A percentile compares a stretch with the other conserved stretches of the same genome.
Evolutionary conservation across 2,113 vertebrate genomes (phyloP).

Genomic region (Atherinomorus stipes): DNA sequence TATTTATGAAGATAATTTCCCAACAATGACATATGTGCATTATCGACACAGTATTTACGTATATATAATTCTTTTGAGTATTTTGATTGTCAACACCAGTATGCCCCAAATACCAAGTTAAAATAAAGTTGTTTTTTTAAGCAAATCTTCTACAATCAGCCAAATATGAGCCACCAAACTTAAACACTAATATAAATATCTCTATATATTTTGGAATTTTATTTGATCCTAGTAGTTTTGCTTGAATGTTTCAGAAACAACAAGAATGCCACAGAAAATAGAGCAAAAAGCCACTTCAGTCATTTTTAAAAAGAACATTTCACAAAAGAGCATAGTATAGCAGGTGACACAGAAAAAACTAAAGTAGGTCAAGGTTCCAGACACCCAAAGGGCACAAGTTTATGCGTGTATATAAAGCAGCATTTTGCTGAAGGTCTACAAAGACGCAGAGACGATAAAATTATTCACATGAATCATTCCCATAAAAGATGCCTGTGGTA

Average conservation of each 20-base stretch:
- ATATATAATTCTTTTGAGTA: no score
- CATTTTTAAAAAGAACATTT: conserved; percentile 24
- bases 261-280: background rate
- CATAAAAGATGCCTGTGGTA: conserved; percentile 60
- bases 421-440: conserved; percentile 19
- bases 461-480: conserved; percentile 69
- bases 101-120: no score
- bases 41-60: no score
- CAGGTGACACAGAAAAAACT: conserved; percentile 6
- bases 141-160: background rate
- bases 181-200: no score
- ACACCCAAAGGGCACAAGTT: conserved; percentile 44
- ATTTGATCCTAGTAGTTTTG: background rate
- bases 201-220: no score
- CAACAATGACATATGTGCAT: no score
- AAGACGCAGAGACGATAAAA: conserved; percentile 53
- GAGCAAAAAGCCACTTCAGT: conserved; percentile 11
- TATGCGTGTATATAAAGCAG: conserved; percentile 15
- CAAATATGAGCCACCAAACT: no score
- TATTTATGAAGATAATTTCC: no score
- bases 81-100: no score
- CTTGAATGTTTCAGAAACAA: conserved; percentile 22
- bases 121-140: no score
- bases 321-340: conserved; percentile 6
- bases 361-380: conserved; percentile 74